Evolutionary conservation across 2,888 invertebrate genomes (phyloP).

Genomic region (Drosophila helvetica): DNA sequence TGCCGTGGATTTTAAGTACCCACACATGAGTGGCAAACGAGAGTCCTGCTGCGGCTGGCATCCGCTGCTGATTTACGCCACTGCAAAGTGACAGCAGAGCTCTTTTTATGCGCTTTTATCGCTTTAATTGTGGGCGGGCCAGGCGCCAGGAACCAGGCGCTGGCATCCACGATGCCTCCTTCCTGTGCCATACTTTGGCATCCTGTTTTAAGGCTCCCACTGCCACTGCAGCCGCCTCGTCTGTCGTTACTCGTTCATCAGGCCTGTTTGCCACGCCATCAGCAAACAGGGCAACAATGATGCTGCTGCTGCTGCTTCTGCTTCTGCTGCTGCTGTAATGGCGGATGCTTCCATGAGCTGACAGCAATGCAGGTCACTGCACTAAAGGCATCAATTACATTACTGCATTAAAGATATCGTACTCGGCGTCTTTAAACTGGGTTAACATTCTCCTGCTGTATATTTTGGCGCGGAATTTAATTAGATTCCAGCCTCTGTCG

Average conservation of each 20-base stretch:
- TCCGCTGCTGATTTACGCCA: slow-evolving; percentile 68
- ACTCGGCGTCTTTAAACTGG: not conserved
- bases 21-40: slow-evolving; percentile 8
- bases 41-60: slow-evolving; percentile 27
- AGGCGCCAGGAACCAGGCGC: slow-evolving; percentile 25
- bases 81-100: slow-evolving; percentile 61
- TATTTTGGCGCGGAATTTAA: slow-evolving; percentile 23
- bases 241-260: slow-evolving; percentile 30
- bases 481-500: slow-evolving; percentile 19
- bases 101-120: slow-evolving; percentile 66
- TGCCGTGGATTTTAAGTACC: slow-evolving; percentile 61
- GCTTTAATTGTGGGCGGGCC: slow-evolving; percentile 71
- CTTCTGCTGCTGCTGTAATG: slow-evolving; percentile 14
- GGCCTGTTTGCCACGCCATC: slow-evolving; percentile 42
- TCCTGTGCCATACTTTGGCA: slow-evolving; percentile 76
- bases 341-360: slow-evolving; percentile 38
- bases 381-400: slow-evolving; percentile 45
- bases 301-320: slow-evolving; percentile 25
- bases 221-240: slow-evolving; percentile 2
- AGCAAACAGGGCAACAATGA: slow-evolving; percentile 40
- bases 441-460: slow-evolving; percentile 14
- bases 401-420: slow-evolving; percentile 34
- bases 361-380: slow-evolving; percentile 68
- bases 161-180: slow-evolving; percentile 26
- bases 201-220: slow-evolving; percentile 58